Evolutionary conservation across 2,113 vertebrate genomes (phyloP).

Genomic region (Laterallus jamaicensis): DNA sequence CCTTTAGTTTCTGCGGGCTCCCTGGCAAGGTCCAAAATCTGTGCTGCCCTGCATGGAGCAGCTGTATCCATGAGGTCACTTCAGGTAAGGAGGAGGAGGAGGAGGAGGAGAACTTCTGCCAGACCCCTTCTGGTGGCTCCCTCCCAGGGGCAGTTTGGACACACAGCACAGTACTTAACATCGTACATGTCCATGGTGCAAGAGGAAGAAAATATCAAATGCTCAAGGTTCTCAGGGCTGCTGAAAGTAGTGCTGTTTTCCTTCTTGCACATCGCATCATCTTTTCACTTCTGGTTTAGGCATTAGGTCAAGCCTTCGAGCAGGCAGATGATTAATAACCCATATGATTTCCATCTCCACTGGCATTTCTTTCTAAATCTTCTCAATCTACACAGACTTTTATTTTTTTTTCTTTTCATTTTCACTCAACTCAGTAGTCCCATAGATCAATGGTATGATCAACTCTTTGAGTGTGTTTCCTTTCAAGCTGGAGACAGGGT

Average conservation of each 20-base stretch:
- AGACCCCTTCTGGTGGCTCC: neutral
- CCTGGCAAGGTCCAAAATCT: neutral
- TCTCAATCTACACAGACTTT: neutral
- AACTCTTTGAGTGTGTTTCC: neutral
- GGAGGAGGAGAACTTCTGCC: neutral
- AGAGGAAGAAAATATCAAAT: neutral
- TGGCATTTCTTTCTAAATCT: neutral
- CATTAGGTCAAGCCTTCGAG: neutral
- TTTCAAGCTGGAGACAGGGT: no score
- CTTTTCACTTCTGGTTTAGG: neutral
- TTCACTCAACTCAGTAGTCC: neutral
- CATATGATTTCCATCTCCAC: neutral
- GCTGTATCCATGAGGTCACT: fast-evolving
- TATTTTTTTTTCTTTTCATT: neutral
- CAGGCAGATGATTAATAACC: neutral
- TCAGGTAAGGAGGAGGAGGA: neutral
- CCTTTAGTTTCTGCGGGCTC: neutral
- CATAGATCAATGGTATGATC: fast-evolving
- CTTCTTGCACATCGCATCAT: neutral
- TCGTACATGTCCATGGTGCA: fast-evolving
- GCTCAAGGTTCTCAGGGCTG: neutral
- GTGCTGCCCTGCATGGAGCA: neutral
- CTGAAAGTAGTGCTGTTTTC: neutral
- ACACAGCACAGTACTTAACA: fast-evolving
- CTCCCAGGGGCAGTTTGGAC: neutral